Percentiles rank a stretch among this genome's conserved stretches.
Conservation (phyloP, 2,888 invertebrate species). For the Agonopterix subpropinquella region DNA sequence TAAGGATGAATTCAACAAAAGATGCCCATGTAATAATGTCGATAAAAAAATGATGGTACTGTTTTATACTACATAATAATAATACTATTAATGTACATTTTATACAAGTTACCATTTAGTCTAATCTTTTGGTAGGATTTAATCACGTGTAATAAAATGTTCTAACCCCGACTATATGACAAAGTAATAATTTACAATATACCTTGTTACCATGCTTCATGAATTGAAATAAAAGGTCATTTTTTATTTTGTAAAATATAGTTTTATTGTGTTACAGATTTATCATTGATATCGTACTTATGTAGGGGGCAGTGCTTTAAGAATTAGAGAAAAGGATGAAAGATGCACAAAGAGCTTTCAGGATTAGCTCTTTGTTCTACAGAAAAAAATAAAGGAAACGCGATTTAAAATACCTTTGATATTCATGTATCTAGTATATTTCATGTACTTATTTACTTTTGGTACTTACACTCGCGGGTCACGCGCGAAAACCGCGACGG, state of each 20-base stretch:
- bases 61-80: slow-evolving; percentile 58
- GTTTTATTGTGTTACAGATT: slow-evolving; percentile 34
- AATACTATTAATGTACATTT: slow-evolving; percentile 61
- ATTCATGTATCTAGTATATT: too few relatives aligned
- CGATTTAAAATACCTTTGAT: too few relatives aligned
- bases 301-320: too few relatives aligned
- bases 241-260: slow-evolving; percentile 67
- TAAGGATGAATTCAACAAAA: slow-evolving; percentile 55
- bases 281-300: too few relatives aligned
- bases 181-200: slow-evolving; percentile 62
- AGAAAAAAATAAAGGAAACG: too few relatives aligned
- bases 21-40: slow-evolving; percentile 45
- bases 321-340: too few relatives aligned
- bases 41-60: slow-evolving; percentile 49
- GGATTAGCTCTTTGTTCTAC: too few relatives aligned
- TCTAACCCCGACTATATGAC: slow-evolving; percentile 62
- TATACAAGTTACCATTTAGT: slow-evolving; percentile 74
- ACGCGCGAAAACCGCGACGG: too few relatives aligned
- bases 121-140: slow-evolving; percentile 67
- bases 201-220: slow-evolving; percentile 74
- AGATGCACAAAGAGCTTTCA: too few relatives aligned
- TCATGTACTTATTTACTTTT: too few relatives aligned
- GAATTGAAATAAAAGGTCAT: slow-evolving; percentile 73
- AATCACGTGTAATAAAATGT: slow-evolving; percentile 64
- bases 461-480: too few relatives aligned